These are phyloP conservation scores for Pampus argenteus DNA, from an alignment of 2,797 vertebrate species.

Conservation along the genomic window DNA sequence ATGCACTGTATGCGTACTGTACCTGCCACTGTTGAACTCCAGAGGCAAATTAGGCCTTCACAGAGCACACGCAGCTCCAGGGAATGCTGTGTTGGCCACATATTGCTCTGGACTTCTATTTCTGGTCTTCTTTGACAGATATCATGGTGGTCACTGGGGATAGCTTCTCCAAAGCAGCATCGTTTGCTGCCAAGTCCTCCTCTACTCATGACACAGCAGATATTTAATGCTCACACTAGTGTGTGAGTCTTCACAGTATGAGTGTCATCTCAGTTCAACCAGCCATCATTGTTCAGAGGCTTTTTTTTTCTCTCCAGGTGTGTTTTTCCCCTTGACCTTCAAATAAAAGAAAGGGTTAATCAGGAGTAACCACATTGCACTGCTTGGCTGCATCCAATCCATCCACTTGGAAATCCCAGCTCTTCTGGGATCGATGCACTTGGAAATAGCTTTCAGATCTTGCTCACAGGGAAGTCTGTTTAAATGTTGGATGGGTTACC, in stretches of 20 bases:
- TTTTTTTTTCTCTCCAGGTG: conserved; percentile 23
- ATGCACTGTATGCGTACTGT: conserved; percentile 23
- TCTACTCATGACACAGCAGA: not conserved
- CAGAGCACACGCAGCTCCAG: conserved; percentile 11
- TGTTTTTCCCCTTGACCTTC: conserved; percentile 22
- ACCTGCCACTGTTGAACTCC: conserved; percentile 18
- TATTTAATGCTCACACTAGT: not conserved
- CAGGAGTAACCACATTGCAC: conserved; percentile 47
- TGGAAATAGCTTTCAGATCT: conserved; percentile 53
- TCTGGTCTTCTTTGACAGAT: conserved; percentile 30
- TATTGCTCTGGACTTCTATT: conserved; percentile 18
- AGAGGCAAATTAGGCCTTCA: conserved; percentile 15
- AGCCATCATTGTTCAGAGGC: conserved; percentile 10
- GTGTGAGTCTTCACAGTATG: not conserved
- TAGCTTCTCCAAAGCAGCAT: not conserved
- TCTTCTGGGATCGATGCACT: conserved; percentile 63
- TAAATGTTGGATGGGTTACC: conserved; percentile 64
- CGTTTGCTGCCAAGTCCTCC: not conserved
- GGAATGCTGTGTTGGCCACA: conserved; percentile 14
- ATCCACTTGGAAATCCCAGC: conserved; percentile 53
- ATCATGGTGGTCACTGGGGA: not conserved
- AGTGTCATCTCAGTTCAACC: conserved; percentile 12
- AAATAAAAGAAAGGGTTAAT: conserved; percentile 60
- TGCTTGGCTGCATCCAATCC: conserved; percentile 58
- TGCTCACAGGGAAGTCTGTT: conserved; percentile 51